A percentile compares a stretch with the other conserved stretches of the same genome.
phyloP scores from a whole-genome alignment of 2,888 invertebrate species.

The Pterostichus madidus region DNA sequence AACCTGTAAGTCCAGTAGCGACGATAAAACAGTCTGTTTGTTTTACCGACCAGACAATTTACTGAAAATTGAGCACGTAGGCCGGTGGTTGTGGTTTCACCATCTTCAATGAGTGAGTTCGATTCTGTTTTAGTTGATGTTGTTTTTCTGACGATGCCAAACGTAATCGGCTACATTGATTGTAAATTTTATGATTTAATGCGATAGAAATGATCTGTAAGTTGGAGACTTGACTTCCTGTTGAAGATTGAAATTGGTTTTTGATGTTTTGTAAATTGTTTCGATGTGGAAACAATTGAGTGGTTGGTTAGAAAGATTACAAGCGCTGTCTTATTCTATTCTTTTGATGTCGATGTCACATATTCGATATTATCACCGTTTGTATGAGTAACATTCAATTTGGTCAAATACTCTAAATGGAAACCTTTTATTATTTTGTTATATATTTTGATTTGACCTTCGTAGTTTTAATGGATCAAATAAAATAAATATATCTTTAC shows the following conservation, averaged over 20 bases:
- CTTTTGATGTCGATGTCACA: background rate
- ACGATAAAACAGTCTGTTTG: slow-evolving; percentile 46
- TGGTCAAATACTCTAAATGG: background rate
- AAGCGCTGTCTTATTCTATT: background rate
- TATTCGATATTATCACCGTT: no score
- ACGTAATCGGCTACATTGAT: slow-evolving; percentile 39
- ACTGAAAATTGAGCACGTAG: slow-evolving; percentile 58
- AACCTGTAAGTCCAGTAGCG: slow-evolving; percentile 52
- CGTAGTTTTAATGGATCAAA: no score
- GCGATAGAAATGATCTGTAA: slow-evolving; percentile 4
- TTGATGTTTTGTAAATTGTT: slow-evolving; percentile 41
- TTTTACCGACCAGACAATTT: slow-evolving; percentile 56
- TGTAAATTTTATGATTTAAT: slow-evolving; percentile 52
- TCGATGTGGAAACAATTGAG: slow-evolving; percentile 17
- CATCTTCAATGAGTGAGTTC: background rate
- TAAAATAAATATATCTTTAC: no score
- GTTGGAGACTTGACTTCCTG: slow-evolving; percentile 29
- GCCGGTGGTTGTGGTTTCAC: slow-evolving; percentile 50
- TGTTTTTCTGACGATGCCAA: slow-evolving; percentile 33
- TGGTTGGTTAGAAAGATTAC: slow-evolving; percentile 37
- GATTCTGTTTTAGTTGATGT: background rate
- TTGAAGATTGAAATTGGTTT: slow-evolving; percentile 36
- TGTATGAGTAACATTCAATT: no score
- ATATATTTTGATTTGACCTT: no score
- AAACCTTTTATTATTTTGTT: background rate